Percentiles rank a stretch among this genome's conserved stretches.
These are phyloP conservation scores for Apeltes quadracus DNA, from an alignment of 2,113 vertebrate genomes.

Conservation along the genomic window DNA sequence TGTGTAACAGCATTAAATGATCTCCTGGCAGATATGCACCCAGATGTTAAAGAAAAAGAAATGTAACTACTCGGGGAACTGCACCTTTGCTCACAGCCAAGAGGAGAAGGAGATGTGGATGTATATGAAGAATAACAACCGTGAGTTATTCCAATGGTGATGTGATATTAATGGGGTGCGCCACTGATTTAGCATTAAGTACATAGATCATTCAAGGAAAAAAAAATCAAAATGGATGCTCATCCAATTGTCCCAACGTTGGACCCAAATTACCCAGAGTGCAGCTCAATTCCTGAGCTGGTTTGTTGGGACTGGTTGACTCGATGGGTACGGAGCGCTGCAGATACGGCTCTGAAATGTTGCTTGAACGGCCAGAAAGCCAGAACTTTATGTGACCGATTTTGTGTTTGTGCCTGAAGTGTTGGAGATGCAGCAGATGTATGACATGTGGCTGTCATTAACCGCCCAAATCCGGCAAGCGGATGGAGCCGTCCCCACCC, in stretches of 20 bases:
- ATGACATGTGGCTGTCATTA: conserved; percentile 88
- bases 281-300: background rate
- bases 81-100: conserved; percentile 92
- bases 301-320: background rate
- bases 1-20: background rate
- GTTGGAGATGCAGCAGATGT: conserved; percentile 93
- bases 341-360: background rate
- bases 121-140: conserved; percentile 95
- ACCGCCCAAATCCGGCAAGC: conserved; percentile 81
- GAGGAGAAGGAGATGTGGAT: conserved; percentile 97
- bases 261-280: background rate
- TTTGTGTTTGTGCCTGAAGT: conserved; percentile 72
- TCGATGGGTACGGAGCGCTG: background rate
- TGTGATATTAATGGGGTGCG: background rate
- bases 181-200: background rate
- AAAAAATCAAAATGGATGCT: background rate
- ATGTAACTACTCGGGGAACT: conserved; percentile 90
- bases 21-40: conserved; percentile 85
- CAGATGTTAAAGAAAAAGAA: conserved; percentile 90
- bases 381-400: background rate
- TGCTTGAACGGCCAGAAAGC: background rate
- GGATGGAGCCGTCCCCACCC: conserved; percentile 76
- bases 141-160: conserved; percentile 79
- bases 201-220: background rate
- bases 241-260: background rate